These are phyloP conservation scores for Bombus difficillimus DNA, from an alignment of 1,140 invertebrate species.

Conservation along the genomic window DNA sequence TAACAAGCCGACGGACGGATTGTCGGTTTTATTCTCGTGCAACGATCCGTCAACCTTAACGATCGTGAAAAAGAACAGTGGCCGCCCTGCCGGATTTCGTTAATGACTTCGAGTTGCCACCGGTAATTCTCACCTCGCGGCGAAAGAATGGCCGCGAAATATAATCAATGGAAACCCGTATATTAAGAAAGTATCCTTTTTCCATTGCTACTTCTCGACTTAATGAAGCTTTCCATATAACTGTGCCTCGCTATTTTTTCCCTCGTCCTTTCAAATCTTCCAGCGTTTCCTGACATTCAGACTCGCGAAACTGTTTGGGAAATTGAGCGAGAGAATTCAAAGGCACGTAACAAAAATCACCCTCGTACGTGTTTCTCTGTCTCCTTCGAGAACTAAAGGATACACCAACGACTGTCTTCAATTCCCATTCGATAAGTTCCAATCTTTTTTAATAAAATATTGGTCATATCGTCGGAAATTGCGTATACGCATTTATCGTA, in stretches of 20 bases:
- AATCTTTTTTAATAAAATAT: too few species aligned
- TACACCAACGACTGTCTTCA: too few species aligned
- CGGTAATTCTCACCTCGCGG: slow-evolving; percentile 40
- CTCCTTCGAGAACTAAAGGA: too few species aligned
- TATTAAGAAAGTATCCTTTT: not conserved
- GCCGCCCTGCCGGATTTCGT: slow-evolving; percentile 47
- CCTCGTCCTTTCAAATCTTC: not conserved
- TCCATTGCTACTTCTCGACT: not conserved
- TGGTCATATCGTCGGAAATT: too few species aligned
- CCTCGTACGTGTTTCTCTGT: too few species aligned
- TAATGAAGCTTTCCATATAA: slow-evolving; percentile 19
- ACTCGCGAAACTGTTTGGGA: too few species aligned
- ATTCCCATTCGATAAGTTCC: too few species aligned
- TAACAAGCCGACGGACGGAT: slow-evolving; percentile 36
- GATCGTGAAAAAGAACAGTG: slow-evolving; percentile 32
- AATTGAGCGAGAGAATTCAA: too few species aligned
- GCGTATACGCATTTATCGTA: too few species aligned
- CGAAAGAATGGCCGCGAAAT: slow-evolving; percentile 29
- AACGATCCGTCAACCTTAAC: slow-evolving; percentile 54
- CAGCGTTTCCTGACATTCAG: not conserved
- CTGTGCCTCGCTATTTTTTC: not conserved
- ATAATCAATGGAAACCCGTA: slow-evolving; percentile 6
- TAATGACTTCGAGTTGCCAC: slow-evolving; percentile 48
- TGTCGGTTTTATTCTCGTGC: slow-evolving; percentile 38
- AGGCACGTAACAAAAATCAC: too few species aligned